Percentiles rank a stretch among this genome's conserved stretches.
Conservation (phyloP, 2,113 vertebrate species). For the Chroicocephalus ridibundus region DNA sequence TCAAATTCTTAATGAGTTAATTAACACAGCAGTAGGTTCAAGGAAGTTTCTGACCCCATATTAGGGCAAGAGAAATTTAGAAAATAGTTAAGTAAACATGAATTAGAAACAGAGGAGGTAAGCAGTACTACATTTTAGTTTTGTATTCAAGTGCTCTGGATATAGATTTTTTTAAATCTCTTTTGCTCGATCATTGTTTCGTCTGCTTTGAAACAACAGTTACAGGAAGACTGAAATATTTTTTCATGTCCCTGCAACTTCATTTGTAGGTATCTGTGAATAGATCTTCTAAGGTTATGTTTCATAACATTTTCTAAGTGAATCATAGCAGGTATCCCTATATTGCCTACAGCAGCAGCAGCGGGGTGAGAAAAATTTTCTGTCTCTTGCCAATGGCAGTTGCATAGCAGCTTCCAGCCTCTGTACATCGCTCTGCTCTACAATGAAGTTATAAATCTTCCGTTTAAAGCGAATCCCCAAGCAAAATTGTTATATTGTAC, state of each 20-base stretch:
- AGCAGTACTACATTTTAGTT: neutral
- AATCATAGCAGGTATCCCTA: slow-evolving; percentile 33
- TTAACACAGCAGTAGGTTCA: neutral
- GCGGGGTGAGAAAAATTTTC: neutral
- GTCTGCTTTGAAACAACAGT: neutral
- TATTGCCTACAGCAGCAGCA: slow-evolving; percentile 29
- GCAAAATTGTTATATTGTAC: neutral
- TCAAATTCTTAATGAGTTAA: neutral
- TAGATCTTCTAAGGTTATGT: neutral
- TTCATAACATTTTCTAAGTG: slow-evolving; percentile 29
- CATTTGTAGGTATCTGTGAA: neutral
- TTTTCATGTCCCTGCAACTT: neutral
- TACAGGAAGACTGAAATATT: neutral
- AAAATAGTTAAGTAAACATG: neutral
- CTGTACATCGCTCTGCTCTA: neutral
- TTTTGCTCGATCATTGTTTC: slow-evolving; percentile 2
- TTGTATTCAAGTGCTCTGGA: neutral
- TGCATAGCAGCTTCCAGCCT: neutral
- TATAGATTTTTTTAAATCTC: neutral
- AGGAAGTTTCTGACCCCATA: neutral
- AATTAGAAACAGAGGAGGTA: neutral
- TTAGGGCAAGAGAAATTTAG: neutral
- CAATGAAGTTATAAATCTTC: neutral
- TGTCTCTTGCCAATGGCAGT: neutral
- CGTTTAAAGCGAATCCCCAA: neutral